Evolutionary conservation across 2,797 vertebrate species (phyloP).

Genomic region (Rhabdomys pumilio): DNA sequence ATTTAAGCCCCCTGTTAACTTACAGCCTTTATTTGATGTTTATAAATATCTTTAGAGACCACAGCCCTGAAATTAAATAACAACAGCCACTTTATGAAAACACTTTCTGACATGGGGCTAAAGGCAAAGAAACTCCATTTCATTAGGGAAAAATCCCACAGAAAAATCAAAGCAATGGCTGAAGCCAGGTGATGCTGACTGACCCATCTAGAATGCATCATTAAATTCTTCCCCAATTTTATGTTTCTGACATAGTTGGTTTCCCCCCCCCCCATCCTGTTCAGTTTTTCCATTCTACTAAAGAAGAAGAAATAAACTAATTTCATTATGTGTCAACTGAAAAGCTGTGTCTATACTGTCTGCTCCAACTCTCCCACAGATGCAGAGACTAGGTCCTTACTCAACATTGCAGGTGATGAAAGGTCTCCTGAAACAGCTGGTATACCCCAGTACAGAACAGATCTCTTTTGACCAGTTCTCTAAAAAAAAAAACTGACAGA

Average conservation of each 20-base stretch:
- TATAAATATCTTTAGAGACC: constrained; percentile 47
- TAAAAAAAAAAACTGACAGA: constrained; percentile 54
- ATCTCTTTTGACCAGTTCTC: constrained; percentile 24
- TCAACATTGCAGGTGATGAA: background rate
- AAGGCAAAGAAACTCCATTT: constrained; percentile 51
- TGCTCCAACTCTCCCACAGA: background rate
- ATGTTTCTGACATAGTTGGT: constrained; percentile 9
- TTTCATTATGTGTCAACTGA: constrained; percentile 9
- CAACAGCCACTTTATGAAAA: constrained; percentile 67
- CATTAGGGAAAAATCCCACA: constrained; percentile 9
- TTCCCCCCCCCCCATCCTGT: constrained; percentile 8
- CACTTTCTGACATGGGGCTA: constrained; percentile 41
- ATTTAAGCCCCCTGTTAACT: constrained; percentile 26
- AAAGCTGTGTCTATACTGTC: background rate
- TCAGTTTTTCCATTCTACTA: constrained; percentile 36
- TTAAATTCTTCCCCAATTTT: constrained; percentile 9
- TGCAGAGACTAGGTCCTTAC: constrained; percentile 5
- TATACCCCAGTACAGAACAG: background rate
- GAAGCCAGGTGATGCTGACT: constrained; percentile 6
- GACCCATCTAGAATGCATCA: background rate
- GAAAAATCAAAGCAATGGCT: background rate
- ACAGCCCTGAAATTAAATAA: constrained; percentile 55
- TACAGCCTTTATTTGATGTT: constrained; percentile 63
- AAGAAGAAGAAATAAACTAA: constrained; percentile 53
- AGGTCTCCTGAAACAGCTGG: background rate